Evolutionary conservation across 2,113 vertebrate species (phyloP).

Genomic region (Ornithorhynchus anatinus): DNA sequence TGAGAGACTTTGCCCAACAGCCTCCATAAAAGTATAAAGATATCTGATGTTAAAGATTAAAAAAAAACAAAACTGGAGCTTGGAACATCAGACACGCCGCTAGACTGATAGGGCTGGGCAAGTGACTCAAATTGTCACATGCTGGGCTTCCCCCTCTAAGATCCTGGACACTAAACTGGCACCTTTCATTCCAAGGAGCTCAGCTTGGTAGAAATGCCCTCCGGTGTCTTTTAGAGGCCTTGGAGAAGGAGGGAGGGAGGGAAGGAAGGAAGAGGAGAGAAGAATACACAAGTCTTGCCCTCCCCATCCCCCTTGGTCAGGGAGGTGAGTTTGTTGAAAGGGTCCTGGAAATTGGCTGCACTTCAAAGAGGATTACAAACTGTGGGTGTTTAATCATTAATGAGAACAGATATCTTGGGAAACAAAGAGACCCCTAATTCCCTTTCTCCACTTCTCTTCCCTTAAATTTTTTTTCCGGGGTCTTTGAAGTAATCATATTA

Average conservation of each 20-base stretch:
- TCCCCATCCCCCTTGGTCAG: background rate
- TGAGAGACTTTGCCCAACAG: constrained; percentile 57
- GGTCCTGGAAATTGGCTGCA: constrained; percentile 31
- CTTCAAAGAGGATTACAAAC: constrained; percentile 34
- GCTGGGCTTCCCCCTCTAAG: constrained; percentile 39
- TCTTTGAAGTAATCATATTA: constrained; percentile 22
- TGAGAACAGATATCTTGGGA: constrained; percentile 22
- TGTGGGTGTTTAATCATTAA: constrained; percentile 31
- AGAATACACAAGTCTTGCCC: no score
- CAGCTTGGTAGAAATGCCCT: constrained; percentile 21
- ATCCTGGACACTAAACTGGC: constrained; percentile 6
- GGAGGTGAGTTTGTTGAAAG: constrained; percentile 23
- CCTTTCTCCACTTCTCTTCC: constrained; percentile 18
- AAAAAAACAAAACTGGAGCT: background rate
- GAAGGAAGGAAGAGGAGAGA: background rate
- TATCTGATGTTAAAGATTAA: constrained; percentile 59
- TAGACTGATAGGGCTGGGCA: constrained; percentile 5
- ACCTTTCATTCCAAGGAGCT: constrained; percentile 39
- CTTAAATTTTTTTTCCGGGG: constrained; percentile 18
- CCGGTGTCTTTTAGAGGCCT: constrained; percentile 35
- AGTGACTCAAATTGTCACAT: constrained; percentile 41
- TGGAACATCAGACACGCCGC: constrained; percentile 45
- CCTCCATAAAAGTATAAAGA: constrained; percentile 61
- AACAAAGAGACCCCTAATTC: constrained; percentile 35
- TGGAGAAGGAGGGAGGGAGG: constrained; percentile 14